These are phyloP conservation scores for Drosophila ustulata DNA, from an alignment of 2,888 invertebrate genomes.

Conservation along the genomic window DNA sequence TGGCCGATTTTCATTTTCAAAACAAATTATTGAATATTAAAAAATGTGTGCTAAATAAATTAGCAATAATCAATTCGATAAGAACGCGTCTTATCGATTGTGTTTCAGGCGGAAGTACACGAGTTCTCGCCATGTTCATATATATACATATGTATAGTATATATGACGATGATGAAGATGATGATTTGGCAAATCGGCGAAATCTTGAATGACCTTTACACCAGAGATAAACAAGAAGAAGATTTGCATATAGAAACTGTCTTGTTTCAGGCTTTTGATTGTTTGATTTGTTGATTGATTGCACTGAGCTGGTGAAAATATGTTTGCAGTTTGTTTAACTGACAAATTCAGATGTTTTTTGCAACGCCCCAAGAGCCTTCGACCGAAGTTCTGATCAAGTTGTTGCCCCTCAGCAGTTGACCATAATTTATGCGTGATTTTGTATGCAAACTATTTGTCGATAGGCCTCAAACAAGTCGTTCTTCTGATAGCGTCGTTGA, in stretches of 20 bases:
- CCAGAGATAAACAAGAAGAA: conserved; percentile 25
- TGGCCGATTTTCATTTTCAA: conserved; percentile 7
- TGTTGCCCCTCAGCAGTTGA: background rate
- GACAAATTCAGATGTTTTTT: conserved; percentile 21
- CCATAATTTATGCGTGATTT: conserved; percentile 15
- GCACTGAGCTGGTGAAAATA: conserved; percentile 56
- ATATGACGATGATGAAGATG: conserved; percentile 7
- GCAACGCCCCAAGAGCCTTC: conserved; percentile 48
- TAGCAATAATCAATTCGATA: conserved; percentile 20
- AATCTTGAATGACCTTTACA: conserved; percentile 14
- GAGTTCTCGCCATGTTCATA: background rate
- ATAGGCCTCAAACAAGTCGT: conserved; percentile 62
- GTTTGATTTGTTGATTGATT: conserved; percentile 64
- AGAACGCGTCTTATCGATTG: conserved; percentile 25
- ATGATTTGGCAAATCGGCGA: conserved; percentile 14
- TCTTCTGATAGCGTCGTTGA: conserved; percentile 64
- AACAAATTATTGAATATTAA: conserved; percentile 6
- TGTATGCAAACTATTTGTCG: conserved; percentile 61
- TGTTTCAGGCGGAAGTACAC: conserved; percentile 52
- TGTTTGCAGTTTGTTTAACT: conserved; percentile 44
- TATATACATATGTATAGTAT: background rate
- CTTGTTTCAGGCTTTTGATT: conserved; percentile 37
- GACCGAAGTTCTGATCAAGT: conserved; percentile 10
- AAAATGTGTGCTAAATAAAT: conserved; percentile 40
- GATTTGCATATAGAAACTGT: conserved; percentile 32